Evolutionary conservation across 1,140 invertebrate species (phyloP).

Genomic region (Chrysomallon squamiferum): DNA sequence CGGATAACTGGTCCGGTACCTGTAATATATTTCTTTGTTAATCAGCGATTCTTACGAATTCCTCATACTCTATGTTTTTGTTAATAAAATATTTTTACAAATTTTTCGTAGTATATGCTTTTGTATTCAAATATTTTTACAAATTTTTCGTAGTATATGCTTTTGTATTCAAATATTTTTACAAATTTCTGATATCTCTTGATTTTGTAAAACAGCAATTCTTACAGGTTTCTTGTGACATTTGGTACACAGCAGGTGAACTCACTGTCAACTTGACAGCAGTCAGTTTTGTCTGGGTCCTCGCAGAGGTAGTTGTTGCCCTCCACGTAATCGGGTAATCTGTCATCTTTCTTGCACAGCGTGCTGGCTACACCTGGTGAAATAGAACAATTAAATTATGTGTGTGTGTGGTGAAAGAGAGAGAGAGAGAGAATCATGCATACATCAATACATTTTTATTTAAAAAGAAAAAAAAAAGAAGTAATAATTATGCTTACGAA

Average conservation of each 20-base stretch:
- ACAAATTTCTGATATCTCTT: too few relatives aligned
- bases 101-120: too few relatives aligned
- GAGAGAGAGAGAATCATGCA: background rate
- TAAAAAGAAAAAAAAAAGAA: background rate
- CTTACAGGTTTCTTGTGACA: background rate
- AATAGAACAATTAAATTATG: background rate
- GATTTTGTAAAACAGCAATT: too few relatives aligned
- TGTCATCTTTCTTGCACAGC: background rate
- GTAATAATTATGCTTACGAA: background rate
- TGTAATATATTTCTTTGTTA: too few relatives aligned
- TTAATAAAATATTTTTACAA: too few relatives aligned
- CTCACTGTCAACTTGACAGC: background rate
- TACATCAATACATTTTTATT: background rate
- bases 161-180: too few relatives aligned
- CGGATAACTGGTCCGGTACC: too few relatives aligned
- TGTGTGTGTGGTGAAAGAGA: background rate
- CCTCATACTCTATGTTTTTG: too few relatives aligned
- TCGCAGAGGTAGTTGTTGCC: slow-evolving; percentile 1
- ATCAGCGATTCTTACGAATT: too few relatives aligned
- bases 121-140: too few relatives aligned
- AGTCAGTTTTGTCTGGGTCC: background rate
- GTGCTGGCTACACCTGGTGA: background rate
- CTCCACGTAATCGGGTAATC: background rate
- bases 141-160: too few relatives aligned
- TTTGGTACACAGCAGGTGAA: background rate